Evolutionary conservation across 2,113 vertebrate species (phyloP), one percentile per base, ranked within the genome.

Genomic region (Sigmodon hispidus): DNA sequence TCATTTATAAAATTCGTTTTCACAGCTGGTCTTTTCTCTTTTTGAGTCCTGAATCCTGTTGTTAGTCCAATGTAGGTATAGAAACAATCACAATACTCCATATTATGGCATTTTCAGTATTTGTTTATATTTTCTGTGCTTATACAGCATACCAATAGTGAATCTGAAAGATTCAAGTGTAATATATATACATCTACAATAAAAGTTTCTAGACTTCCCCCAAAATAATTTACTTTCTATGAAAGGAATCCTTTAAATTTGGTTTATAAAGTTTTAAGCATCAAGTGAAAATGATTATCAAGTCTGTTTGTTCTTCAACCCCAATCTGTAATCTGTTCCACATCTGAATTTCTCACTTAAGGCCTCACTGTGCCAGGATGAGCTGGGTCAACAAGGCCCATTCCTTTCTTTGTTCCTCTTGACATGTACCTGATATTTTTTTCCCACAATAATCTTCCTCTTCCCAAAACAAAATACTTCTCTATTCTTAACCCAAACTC

Each of bases 401-500:
- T 89, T 96, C 13, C 4, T 26, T 91, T 59, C 73, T 73, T 90
- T 55, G 36, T 96, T 97, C 72, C 34, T 95, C 43, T 77, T 94
- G 93, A 89, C 95, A 81, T 13, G 61, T 52, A 59, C 7, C 9
- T 77, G 0, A 36, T 84, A 88, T 15, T 77, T 94, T 61, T 15
- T 76, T 83, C 17, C 80, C 40, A 40, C 65, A 65, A 87, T 86
- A 40, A 89, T 17, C n/a, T 80, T 73, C 50, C 31, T 8, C 76
- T 96, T 95, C 94, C 50, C 45, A 55, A 87, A 94, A 77, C 2
- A 19, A 36, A 94, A 22, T 40, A 52, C 19, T 84, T 90, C 43
- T 80, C 77, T 94, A 70, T 31, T 70, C 57, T 89, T 94, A 57
- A 29, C 50, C 48, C 65, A 85, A 87, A 0, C 50, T 7, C 76